A percentile compares a stretch with the other conserved stretches of the same genome.
These are phyloP conservation scores for Matsumyia berberina DNA, from an alignment of 2,888 invertebrate species.

Conservation along the genomic window DNA sequence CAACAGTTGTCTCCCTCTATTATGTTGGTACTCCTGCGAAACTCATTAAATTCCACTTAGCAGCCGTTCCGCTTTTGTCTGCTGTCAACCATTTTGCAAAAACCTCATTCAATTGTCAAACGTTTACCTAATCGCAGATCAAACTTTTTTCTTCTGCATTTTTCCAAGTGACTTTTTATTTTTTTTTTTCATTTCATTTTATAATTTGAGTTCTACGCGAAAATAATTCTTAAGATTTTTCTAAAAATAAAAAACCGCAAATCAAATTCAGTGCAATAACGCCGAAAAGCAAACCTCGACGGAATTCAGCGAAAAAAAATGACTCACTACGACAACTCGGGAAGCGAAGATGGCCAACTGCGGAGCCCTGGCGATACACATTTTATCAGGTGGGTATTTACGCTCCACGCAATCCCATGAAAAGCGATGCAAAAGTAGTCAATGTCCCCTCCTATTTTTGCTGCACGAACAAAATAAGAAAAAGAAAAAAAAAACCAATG, in stretches of 20 bases:
- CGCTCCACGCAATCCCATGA: constrained; percentile 78
- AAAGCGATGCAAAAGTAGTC: constrained; percentile 78
- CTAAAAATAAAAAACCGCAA: constrained; percentile 13
- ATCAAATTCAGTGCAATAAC: background rate
- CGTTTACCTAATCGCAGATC: constrained; percentile 67
- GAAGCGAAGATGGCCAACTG: constrained; percentile 93
- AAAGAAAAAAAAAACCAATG: constrained; percentile 44
- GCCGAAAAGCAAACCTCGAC: constrained; percentile 1
- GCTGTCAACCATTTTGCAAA: constrained; percentile 71
- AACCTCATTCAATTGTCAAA: constrained; percentile 64
- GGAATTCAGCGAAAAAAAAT: constrained; percentile 40
- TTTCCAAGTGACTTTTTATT: constrained; percentile 43
- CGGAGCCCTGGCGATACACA: constrained; percentile 88
- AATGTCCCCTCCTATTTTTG: constrained; percentile 26
- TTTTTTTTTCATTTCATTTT: constrained; percentile 53
- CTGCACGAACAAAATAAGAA: constrained; percentile 28
- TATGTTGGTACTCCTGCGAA: constrained; percentile 29
- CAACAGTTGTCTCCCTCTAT: constrained; percentile 39
- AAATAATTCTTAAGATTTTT: constrained; percentile 17
- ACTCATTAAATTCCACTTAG: background rate
- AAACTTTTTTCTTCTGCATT: constrained; percentile 41
- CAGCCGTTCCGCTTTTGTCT: constrained; percentile 65
- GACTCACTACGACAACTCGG: constrained; percentile 81
- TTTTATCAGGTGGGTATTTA: constrained; percentile 85
- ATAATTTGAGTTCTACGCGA: constrained; percentile 41